Evolutionary conservation across 23 tunicate genomes (phyloP).

Genomic region (Phallusia fumigata): DNA sequence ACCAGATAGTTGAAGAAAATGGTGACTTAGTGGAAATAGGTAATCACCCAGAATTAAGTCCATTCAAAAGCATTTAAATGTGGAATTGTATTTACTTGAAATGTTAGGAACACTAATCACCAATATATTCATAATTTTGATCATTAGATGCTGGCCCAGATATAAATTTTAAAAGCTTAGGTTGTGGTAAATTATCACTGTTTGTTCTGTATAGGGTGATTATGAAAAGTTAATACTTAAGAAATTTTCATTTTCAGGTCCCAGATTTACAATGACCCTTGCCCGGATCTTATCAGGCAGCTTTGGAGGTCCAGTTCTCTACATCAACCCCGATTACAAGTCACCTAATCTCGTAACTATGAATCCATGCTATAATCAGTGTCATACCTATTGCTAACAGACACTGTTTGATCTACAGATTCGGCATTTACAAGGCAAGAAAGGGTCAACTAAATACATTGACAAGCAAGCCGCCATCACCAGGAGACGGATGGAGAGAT

Average conservation of each 20-base stretch:
- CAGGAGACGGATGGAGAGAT: constrained; percentile 9
- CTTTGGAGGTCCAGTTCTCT: constrained; percentile 82
- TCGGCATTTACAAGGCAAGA: constrained; percentile 41
- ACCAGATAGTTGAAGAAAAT: constrained; percentile 75
- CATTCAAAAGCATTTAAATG: background rate
- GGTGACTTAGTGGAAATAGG: constrained; percentile 88
- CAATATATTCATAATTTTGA: no score
- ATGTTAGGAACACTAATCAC: constrained; percentile 13
- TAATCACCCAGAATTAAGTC: background rate
- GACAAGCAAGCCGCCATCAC: constrained; percentile 26
- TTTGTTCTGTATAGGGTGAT: no score
- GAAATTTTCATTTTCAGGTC: constrained; percentile 1
- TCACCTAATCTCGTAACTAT: constrained; percentile 65
- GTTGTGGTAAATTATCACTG: no score
- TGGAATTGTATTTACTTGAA: background rate
- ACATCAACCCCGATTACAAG: constrained; percentile 68
- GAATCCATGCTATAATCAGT: no score
- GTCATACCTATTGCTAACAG: no score
- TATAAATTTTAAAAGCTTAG: no score
- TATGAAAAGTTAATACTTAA: no score
- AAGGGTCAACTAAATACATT: constrained; percentile 8
- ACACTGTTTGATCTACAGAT: constrained; percentile 13
- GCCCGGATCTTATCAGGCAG: constrained; percentile 75
- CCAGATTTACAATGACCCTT: constrained; percentile 46
- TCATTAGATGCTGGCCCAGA: no score